Base-by-base conservation (phyloP, 2,113 vertebrate genomes). In the Telmatochromis brachygnathus region DNA sequence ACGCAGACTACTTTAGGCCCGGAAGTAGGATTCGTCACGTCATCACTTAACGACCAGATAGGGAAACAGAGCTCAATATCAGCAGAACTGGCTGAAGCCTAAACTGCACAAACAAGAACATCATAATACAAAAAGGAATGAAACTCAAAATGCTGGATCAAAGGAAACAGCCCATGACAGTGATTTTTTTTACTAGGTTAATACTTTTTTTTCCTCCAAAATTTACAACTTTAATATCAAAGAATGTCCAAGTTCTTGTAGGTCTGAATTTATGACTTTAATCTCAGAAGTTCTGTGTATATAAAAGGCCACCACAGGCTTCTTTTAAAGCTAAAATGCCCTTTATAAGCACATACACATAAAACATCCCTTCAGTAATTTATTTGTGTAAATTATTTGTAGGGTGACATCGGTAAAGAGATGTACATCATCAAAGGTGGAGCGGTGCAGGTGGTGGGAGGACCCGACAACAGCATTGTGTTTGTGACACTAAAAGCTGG, bases 391-490 rank as follows among this genome's bases (percentile, higher is more conserved):
- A 55, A 45, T 55, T 42, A 33, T 86, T 3, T 23, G 35, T 88
- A 99, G 99, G 98, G 98, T 7, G 98, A 99, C 92, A 98, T 99
- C 60, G 98, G 99, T 83, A 98, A 97, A 94, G 98, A 99, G 95
- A 99, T 99, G 98, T 99, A 98, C 81, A 97, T 99, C 91, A 98
- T 99, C 81, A 99, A 99, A 79, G 93, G 97, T 7, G 98, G 98
- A 82, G 97, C 97, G 83, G 98, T 99, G 85, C 98, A 99, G 96
- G 98, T 99, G 86, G 97, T 99, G 73, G 98, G 98, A 85, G 98
- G 98, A 11, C 96, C 98, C 2, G 97, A 99, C 87, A 98, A 97
- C 84, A 95, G 93, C 45, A 97, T 97, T 17, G 96, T 98, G 60
- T 96, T 99, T 79, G 98, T 98, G 56, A 99, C 98, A 1, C 93